Evolutionary conservation across 2,113 vertebrate species (phyloP), one percentile per base, ranked within the genome.

Genomic region (Trinectes maculatus): DNA sequence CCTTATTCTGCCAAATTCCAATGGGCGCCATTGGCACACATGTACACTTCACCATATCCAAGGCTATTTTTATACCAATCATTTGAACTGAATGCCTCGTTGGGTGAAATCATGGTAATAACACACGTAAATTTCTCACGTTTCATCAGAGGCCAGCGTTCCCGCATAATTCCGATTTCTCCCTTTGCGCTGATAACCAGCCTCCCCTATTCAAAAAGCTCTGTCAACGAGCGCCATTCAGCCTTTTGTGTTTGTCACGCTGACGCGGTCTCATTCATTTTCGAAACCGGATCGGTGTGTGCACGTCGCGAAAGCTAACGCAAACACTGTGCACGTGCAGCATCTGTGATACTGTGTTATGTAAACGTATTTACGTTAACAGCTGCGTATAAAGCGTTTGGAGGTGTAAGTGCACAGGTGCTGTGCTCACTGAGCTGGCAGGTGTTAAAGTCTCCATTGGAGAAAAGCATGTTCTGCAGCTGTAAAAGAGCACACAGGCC

Each of bases 1-100:
- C 66, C 80, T 79, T 87, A 68, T 75, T 83, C 60, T 73, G 76
- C 71, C 77, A 80, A 87, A 81, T 86, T 86, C 75, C 76, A 87
- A 83, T 62, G 69, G 80, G 56, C 76, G 21, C 72, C 68, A 77
- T 79, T 89, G 85, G 85, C 79, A 61, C 80, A 79, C 24, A 26
- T 83, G 47, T 70, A 71, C 21, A 53, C 72, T 48, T 34, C 25
- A 48, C 60, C 55, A 25, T 64, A 67, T 84, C 85, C 77, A 78
- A 67, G 80, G 71, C 74, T 75, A 72, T 83, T 79, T 69, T 79
- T 78, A 80, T 71, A 80, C 88, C 77, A n/a, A 80, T 80, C 82
- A 84, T 89, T 66, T 77, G 60, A 77, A 54, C 64, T 84, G 79
- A 87, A 85, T 81, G 71, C 63, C 72, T 70, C 74, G 77, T 88